phyloP scores from a whole-genome alignment of 2,113 vertebrate species.

The Smithornis capensis region DNA sequence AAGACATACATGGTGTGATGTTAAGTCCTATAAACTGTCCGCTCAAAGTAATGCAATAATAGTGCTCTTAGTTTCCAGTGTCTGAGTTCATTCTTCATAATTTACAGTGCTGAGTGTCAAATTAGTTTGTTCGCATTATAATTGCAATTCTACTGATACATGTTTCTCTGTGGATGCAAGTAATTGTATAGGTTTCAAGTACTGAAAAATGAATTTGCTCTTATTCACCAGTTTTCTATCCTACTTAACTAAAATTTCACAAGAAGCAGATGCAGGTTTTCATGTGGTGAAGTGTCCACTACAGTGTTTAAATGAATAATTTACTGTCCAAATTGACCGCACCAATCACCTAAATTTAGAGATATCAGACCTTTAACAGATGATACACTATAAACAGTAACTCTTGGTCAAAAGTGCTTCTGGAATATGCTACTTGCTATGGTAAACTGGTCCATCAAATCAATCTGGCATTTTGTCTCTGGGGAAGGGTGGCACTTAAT shows the following conservation, averaged over 20 bases:
- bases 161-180: not conserved
- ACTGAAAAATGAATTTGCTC: not conserved
- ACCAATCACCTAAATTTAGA: slow-evolving; percentile 43
- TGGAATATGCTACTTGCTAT: slow-evolving; percentile 42
- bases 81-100: not conserved
- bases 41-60: not conserved
- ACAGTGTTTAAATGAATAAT: slow-evolving; percentile 54
- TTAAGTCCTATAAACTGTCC: not conserved
- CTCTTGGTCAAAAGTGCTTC: slow-evolving; percentile 34
- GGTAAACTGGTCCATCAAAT: slow-evolving; percentile 53
- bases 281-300: slow-evolving; percentile 15
- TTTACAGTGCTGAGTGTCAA: not conserved
- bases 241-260: not conserved
- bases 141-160: not conserved
- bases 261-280: slow-evolving; percentile 21
- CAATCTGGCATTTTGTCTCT: slow-evolving; percentile 28
- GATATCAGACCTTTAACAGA: slow-evolving; percentile 50
- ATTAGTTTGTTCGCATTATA: not conserved
- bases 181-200: not conserved
- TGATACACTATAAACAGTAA: slow-evolving; percentile 33
- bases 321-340: slow-evolving; percentile 26
- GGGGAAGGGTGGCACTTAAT: slow-evolving; percentile 30
- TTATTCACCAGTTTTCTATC: not conserved
- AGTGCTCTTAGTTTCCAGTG: not conserved
- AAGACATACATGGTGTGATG: not conserved